Evolutionary conservation across 2,797 vertebrate species (phyloP).

Genomic region (Heteromormyrus szaboi): DNA sequence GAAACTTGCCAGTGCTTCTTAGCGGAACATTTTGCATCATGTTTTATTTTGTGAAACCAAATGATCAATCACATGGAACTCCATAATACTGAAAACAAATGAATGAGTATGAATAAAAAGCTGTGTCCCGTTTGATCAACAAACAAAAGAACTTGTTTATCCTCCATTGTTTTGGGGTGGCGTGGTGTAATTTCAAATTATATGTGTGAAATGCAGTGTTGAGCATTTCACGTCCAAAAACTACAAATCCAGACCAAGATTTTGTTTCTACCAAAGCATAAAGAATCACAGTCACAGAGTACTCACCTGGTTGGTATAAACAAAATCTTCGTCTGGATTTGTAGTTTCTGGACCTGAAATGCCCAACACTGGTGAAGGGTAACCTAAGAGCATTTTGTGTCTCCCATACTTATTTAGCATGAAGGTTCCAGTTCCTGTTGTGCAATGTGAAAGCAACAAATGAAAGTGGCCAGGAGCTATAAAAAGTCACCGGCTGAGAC

Average conservation of each 20-base stretch:
- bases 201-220: background rate
- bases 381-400: background rate
- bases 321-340: background rate
- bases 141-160: background rate
- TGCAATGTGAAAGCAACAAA: background rate
- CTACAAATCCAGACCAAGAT: background rate
- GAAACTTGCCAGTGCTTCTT: background rate
- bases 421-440: background rate
- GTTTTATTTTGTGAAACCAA: background rate
- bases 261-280: background rate
- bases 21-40: background rate
- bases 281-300: background rate
- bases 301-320: background rate
- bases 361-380: background rate
- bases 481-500: background rate
- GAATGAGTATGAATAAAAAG: background rate
- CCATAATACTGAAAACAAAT: background rate
- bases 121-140: background rate
- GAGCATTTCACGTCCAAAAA: background rate
- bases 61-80: background rate
- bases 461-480: background rate
- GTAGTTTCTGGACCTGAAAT: background rate
- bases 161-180: background rate
- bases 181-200: background rate
- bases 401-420: background rate